Base-by-base conservation (phyloP, 2,888 invertebrate species). In the Erpobdella octoculata region DNA sequence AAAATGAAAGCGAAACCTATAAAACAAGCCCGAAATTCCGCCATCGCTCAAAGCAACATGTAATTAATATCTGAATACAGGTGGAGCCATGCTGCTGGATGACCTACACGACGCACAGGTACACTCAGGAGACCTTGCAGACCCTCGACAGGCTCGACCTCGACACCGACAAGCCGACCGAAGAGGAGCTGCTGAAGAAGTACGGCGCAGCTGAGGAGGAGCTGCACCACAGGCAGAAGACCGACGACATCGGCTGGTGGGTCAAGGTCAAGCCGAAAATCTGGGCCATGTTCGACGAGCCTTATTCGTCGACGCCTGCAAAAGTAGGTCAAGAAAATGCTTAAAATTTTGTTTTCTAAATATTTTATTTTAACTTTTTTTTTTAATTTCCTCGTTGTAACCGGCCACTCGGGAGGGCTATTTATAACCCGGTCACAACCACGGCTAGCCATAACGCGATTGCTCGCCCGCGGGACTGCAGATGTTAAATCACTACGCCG, bases 41-140 rank as follows among this genome's bases (percentile, higher is more conserved):
- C n/a, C n/a, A n/a, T n/a, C n/a, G n/a, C n/a, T n/a, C n/a, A n/a
- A n/a, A n/a, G n/a, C n/a, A n/a, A n/a, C n/a, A n/a, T n/a, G n/a
- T n/a, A n/a, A n/a, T n/a, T n/a, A n/a, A n/a, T n/a, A n/a, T n/a
- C n/a, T n/a, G n/a, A n/a, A n/a, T n/a, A n/a, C 97, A 98, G 80
- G 96, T 97, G 79, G 96, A 97, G 83, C 97, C 97, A 5, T 98
- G 97, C 85, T 98, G 98, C 85, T 98, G 98, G 97, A 97, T 97
- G 96, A 98, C 97, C 12, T 98, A 98, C 79, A 88, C 87, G 2
- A 92, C 73, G 89, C 85, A 85, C 77, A 91, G 91, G 80, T 96
- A 98, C 86, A 98, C 98, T 73, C 96, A 98, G 86, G 96, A 97
- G 86, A 98, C 97, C 70, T 87, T 98, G 81, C 93, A 95, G 72